phyloP scores from a whole-genome alignment of 2,113 vertebrate genomes.

The Sardina pilchardus region DNA sequence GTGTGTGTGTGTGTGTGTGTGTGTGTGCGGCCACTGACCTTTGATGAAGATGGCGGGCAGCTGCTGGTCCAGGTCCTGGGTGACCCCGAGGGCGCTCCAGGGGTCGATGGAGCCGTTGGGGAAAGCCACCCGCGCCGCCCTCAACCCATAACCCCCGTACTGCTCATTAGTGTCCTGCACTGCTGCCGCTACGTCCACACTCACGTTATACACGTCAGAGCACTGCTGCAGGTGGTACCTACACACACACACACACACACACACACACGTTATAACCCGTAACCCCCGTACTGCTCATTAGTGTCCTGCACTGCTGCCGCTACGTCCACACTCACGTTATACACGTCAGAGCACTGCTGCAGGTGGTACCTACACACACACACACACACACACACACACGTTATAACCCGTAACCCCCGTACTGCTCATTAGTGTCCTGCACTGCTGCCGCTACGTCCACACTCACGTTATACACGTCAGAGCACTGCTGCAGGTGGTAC shows the following conservation, averaged over 20 bases:
- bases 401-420: conserved; percentile 62
- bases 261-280: conserved; percentile 53
- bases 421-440: conserved; percentile 66
- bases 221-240: conserved; percentile 62
- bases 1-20: neutral
- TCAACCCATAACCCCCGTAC: conserved; percentile 62
- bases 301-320: conserved; percentile 57
- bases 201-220: conserved; percentile 61
- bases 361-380: conserved; percentile 55
- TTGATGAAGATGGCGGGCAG: conserved; percentile 69
- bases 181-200: conserved; percentile 52
- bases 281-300: conserved; percentile 65
- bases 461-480: conserved; percentile 62
- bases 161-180: conserved; percentile 65
- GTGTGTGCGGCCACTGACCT: conserved; percentile 49
- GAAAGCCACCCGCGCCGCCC: conserved; percentile 64
- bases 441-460: conserved; percentile 54
- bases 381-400: neutral
- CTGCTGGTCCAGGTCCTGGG: conserved; percentile 52
- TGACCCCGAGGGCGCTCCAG: conserved; percentile 69
- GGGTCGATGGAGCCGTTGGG: conserved; percentile 69
- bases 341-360: conserved; percentile 60
- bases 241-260: conserved; percentile 6
- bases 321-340: conserved; percentile 58
- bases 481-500: conserved; percentile 60